Percentiles rank a stretch among this genome's conserved stretches.
Conservation (phyloP, 2,888 invertebrate species). For the Eilema griseolum region DNA sequence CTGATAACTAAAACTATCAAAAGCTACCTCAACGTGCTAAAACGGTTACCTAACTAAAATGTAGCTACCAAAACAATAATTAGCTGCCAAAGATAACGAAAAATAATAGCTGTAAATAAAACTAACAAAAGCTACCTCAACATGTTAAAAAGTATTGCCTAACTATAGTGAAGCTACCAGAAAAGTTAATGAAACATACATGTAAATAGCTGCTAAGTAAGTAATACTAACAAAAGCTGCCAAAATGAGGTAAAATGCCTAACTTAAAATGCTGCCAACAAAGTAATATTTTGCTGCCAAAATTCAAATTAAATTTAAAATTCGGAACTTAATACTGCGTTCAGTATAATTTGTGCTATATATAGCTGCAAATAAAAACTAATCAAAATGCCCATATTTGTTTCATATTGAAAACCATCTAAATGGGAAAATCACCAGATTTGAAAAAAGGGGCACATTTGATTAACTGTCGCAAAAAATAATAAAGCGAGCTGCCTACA, state of each 20-base stretch:
- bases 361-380: conserved; percentile 4
- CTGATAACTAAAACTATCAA: background rate
- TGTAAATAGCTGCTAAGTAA: too few species aligned
- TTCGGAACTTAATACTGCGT: background rate
- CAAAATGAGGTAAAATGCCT: too few species aligned
- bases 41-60: background rate
- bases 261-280: background rate
- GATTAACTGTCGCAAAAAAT: background rate
- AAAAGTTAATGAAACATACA: too few species aligned
- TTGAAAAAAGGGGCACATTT: background rate
- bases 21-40: background rate
- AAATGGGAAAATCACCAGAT: background rate
- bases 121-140: background rate
- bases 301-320: background rate
- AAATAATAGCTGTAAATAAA: too few species aligned
- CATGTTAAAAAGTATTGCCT: background rate
- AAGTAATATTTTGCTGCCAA: background rate
- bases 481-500: background rate
- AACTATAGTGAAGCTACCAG: background rate
- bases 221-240: too few species aligned
- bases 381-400: background rate
- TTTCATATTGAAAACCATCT: background rate
- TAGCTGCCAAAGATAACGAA: background rate
- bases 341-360: background rate
- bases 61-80: conserved; percentile 4